Evolutionary conservation across 1,140 invertebrate species (phyloP), one percentile per base, ranked within the genome.

Genomic region (Aplysia californica): DNA sequence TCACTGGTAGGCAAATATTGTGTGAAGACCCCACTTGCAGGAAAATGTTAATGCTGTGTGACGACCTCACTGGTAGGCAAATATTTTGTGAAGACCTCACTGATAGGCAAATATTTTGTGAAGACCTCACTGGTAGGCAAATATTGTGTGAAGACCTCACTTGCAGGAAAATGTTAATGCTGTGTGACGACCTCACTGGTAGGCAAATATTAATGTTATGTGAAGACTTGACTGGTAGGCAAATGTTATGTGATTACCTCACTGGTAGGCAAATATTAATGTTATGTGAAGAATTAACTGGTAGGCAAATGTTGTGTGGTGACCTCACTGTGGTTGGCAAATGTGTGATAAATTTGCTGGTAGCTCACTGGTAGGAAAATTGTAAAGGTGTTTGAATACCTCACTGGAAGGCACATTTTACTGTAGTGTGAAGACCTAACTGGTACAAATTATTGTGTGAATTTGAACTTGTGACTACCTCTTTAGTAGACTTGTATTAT

Each of bases 381-480:
- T n/a, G 10, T 10, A 50, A 10, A 50, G 10, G 10, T 50, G n/a
- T n/a, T n/a, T n/a, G n/a, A n/a, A n/a, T n/a, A n/a, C n/a, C n/a
- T n/a, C n/a, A n/a, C n/a, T n/a, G n/a, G n/a, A n/a, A n/a, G n/a
- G n/a, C n/a, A n/a, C n/a, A n/a, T n/a, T n/a, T n/a, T n/a, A n/a
- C n/a, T n/a, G n/a, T n/a, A n/a, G n/a, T n/a, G n/a, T n/a, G n/a
- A n/a, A n/a, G n/a, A n/a, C n/a, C n/a, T n/a, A n/a, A n/a, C n/a
- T n/a, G n/a, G n/a, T n/a, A n/a, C n/a, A n/a, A n/a, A n/a, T n/a
- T n/a, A n/a, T n/a, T n/a, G n/a, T n/a, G n/a, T n/a, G n/a, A n/a
- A n/a, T n/a, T n/a, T n/a, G 74, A 31, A 29, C 75, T 18, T 80
- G 79, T 73, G 73, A 80, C 65, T 38, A 50, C 23, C 61, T 80